Evolutionary conservation across 2,113 vertebrate genomes (phyloP), one percentile per base, ranked within the genome.

Genomic region (Junco hyemalis): DNA sequence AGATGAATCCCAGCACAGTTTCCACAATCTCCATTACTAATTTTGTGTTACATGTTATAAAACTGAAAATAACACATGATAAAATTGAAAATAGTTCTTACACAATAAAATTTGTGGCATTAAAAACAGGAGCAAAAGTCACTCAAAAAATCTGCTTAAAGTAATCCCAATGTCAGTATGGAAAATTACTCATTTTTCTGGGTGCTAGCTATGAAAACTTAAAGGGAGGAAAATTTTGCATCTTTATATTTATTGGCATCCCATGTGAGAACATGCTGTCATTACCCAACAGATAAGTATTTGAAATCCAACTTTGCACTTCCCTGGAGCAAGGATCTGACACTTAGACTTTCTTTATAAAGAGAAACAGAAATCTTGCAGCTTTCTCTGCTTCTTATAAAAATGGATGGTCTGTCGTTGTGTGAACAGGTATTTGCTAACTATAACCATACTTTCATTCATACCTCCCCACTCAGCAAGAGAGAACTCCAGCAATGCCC

Each of bases 81-180:
- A 95, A 96, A 86, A 50, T 51, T 29, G 21, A 94, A 91, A 97
- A 90, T 65, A 87, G 45, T 15, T 53, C 54, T 51, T 63, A 36
- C 54, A 47, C 28, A 69, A 35, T 53, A 78, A 86, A 54, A 92
- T 79, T 84, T n/a, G 64, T 72, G 86, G 57, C 81, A 86, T 74
- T 82, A 82, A 85, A 81, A 90, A 23, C 57, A 74, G 90, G 33
- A 96, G 88, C 47, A 95, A 89, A 97, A 96, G 51, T 79, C 88
- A 48, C 51, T 97, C 82, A 96, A 81, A 91, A 96, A 96, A 88
- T 38, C 74, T 97, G 19, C 47, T 88, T 93, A 73, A 95, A 95
- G 44, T 72, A 94, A 85, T 74, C 81, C 26, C 36, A 81, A n/a
- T 82, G 53, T 88, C 63, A 77, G 22, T 83, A 64, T 28, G 33